A percentile compares a stretch with the other conserved stretches of the same genome.
Conservation (phyloP, 2,888 invertebrate genomes). For the Eristalis tenax region DNA sequence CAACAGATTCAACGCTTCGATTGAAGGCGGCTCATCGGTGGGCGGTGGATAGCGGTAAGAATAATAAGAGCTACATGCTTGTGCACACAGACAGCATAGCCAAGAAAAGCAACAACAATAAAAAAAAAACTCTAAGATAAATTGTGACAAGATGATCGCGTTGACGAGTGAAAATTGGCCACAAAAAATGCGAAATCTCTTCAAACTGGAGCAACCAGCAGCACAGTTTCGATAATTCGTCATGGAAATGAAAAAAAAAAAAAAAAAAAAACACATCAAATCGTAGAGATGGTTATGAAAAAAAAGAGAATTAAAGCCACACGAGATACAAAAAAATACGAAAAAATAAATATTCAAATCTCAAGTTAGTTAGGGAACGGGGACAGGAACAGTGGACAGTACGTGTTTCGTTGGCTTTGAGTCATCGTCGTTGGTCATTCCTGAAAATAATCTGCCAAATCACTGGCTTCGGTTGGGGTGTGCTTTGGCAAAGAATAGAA, state of each 20-base stretch:
- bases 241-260: neutral
- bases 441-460: constrained; percentile 48
- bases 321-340: neutral
- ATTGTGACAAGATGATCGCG: constrained; percentile 29
- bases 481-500: neutral
- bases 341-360: neutral
- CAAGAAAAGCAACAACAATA: neutral
- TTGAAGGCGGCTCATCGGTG: constrained; percentile 21
- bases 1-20: constrained; percentile 5
- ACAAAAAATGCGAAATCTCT: constrained; percentile 9
- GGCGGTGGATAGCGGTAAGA: constrained; percentile 10
- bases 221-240: constrained; percentile 29
- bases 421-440: constrained; percentile 50
- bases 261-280: neutral
- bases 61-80: constrained; percentile 23
- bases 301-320: constrained; percentile 3
- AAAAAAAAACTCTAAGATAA: constrained; percentile 20
- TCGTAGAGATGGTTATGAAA: neutral
- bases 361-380: neutral
- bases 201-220: constrained; percentile 21
- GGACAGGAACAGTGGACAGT: neutral
- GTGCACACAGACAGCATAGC: neutral
- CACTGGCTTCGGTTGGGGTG: constrained; percentile 1
- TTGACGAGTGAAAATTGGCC: constrained; percentile 9
- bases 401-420: constrained; percentile 4